Evolutionary conservation across 2,888 invertebrate genomes (phyloP), one percentile per base, ranked within the genome.

Genomic region (Trilocha varians): DNA sequence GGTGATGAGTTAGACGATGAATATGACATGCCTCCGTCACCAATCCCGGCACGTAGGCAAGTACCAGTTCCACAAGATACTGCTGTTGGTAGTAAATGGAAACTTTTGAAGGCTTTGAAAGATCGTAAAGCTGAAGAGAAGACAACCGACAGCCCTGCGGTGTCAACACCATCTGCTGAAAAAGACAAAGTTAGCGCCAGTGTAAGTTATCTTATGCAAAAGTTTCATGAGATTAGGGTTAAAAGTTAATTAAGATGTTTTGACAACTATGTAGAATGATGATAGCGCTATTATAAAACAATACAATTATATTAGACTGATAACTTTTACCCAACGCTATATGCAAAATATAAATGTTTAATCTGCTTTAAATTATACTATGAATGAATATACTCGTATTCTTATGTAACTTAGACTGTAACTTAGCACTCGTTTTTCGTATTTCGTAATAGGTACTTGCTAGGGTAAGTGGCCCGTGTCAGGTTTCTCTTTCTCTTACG

Each of bases 61-160:
- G 70, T 75, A 34, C 68, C 70, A 36, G 70, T 70, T 3, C 84
- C 56, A 43, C 87, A 85, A 48, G 87, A 85, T 34, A 87, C 88
- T 37, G 89, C 89, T 9, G 87, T 91, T 40, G 92, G 94, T 6
- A 95, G 95, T 65, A 95, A 95, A 71, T 96, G 96, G 96, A 96
- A 96, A 70, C 87, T 96, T 36, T 77, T 96, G 2, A 96, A 96
- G 76, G 95, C 96, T 1, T 75, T 96, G 17, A 96, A 96, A 68
- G 96, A 96, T 61, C 88, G 93, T 47, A 96, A 96, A 79, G 94
- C 95, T 3, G 96, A 96, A 72, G 95, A 96, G 60, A 93, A 91
- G 70, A 91, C 91, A 59, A 89, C 90, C 46, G 92, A 91, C 44
- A 90, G 91, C 49, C 88, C 88, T 39, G 88, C 87, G 44, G 89